phyloP scores from a whole-genome alignment of 1,140 invertebrate genomes.

The Cardiocondyla obscurior region DNA sequence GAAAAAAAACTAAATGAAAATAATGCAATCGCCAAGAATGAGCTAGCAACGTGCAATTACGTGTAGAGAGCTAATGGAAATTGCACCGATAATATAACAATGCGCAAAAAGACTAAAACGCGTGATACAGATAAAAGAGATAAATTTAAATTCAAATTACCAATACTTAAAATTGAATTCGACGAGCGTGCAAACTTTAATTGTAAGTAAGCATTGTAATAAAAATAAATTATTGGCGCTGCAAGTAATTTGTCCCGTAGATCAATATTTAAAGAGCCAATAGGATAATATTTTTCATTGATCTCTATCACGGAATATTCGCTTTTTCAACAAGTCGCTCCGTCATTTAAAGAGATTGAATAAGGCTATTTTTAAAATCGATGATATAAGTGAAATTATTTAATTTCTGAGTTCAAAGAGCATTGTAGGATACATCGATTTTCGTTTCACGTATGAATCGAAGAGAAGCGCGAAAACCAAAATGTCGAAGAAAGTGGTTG shows the following conservation, averaged over 20 bases:
- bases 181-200: neutral
- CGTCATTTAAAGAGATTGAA: neutral
- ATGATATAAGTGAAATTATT: neutral
- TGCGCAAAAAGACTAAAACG: neutral
- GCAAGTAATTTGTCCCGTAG: neutral
- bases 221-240: neutral
- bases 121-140: neutral
- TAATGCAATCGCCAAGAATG: neutral
- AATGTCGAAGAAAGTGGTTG: neutral
- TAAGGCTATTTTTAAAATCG: neutral
- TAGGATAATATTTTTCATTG: neutral
- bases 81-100: neutral
- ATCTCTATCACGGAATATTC: neutral
- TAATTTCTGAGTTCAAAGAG: neutral
- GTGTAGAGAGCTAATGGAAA: neutral
- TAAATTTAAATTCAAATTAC: neutral
- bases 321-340: neutral
- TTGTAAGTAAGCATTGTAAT: conserved; percentile 1
- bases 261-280: neutral
- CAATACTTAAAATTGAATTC: neutral
- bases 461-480: neutral
- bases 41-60: conserved; percentile 5
- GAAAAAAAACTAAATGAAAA: conserved; percentile 16
- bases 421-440: neutral
- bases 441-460: neutral